A percentile compares a stretch with the other conserved stretches of the same genome.
Evolutionary conservation across 2,888 invertebrate species (phyloP).

Genomic region (Unio pictorum): DNA sequence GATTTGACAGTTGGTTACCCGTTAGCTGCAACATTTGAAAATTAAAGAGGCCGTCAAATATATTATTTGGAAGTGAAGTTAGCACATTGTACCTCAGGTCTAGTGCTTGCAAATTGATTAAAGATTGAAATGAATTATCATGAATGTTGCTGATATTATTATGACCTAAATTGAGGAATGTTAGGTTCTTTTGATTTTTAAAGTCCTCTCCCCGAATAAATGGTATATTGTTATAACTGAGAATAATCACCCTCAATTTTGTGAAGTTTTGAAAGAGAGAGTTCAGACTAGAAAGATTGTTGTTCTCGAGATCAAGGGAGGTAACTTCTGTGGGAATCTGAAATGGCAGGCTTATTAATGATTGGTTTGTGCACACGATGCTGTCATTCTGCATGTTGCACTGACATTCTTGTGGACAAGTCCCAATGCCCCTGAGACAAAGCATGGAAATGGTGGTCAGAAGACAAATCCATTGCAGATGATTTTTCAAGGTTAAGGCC

Average conservation of each 20-base stretch:
- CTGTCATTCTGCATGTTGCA: slow-evolving; percentile 16
- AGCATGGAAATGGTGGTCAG: too few species aligned
- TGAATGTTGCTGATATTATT: slow-evolving; percentile 26
- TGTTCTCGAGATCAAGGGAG: slow-evolving; percentile 28
- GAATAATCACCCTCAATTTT: slow-evolving; percentile 36
- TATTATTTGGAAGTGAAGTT: slow-evolving; percentile 13
- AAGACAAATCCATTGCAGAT: too few species aligned
- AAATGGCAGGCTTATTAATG: slow-evolving; percentile 31
- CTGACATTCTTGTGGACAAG: slow-evolving; percentile 27
- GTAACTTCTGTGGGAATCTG: slow-evolving; percentile 26
- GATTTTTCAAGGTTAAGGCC: too few species aligned
- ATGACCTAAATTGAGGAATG: slow-evolving; percentile 20
- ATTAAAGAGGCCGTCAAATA: slow-evolving; percentile 15
- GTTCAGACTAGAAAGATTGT: slow-evolving; percentile 30
- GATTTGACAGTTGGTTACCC: slow-evolving; percentile 14
- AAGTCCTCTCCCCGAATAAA: slow-evolving; percentile 19
- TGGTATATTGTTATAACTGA: slow-evolving; percentile 50
- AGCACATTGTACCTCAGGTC: slow-evolving; percentile 33
- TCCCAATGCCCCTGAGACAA: too few species aligned
- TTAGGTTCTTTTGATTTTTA: slow-evolving; percentile 13
- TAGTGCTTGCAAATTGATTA: slow-evolving; percentile 18
- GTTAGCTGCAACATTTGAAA: slow-evolving; percentile 17
- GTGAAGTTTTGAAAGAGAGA: slow-evolving; percentile 35
- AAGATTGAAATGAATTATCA: slow-evolving; percentile 10
- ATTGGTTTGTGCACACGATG: slow-evolving; percentile 34